phyloP scores from a whole-genome alignment of 2,113 vertebrate genomes.

The Zeus faber region DNA sequence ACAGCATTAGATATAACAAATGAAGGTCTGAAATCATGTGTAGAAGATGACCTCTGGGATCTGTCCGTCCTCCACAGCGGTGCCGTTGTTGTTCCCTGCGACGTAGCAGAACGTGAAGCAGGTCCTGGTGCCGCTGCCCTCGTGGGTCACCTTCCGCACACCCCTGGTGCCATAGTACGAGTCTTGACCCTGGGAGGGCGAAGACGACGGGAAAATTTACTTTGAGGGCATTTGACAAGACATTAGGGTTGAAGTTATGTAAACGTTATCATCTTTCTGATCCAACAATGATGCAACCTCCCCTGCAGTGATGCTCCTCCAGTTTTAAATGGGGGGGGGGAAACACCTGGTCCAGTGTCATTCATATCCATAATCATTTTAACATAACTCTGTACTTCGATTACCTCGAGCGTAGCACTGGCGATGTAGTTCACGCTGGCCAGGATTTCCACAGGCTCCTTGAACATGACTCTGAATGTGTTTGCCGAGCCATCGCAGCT shows the following conservation, averaged over 20 bases:
- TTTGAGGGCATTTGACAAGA: too few species aligned
- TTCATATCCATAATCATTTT: too few species aligned
- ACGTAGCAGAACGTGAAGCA: constrained; percentile 98
- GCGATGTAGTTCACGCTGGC: constrained; percentile 97
- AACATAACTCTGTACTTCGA: too few species aligned
- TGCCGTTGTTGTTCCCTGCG: constrained; percentile 96
- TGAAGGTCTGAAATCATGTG: too few species aligned
- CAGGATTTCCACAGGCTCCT: constrained; percentile 93
- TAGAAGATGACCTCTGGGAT: constrained; percentile 98
- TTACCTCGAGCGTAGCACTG: constrained; percentile 95
- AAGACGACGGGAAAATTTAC: too few species aligned
- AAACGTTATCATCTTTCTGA: too few species aligned
- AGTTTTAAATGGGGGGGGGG: too few species aligned
- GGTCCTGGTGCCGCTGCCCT: constrained; percentile 92
- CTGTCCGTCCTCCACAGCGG: constrained; percentile 96
- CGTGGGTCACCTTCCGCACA: constrained; percentile 94
- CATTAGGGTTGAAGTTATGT: too few species aligned
- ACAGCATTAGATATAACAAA: too few species aligned
- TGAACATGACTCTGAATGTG: constrained; percentile 98
- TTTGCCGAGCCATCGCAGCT: constrained; percentile 93
- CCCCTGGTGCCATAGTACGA: constrained; percentile 98
- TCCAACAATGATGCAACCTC: too few species aligned
- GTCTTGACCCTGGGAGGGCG: constrained; percentile 88
- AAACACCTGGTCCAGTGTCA: too few species aligned
- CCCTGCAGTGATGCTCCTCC: too few species aligned